Conservation (phyloP, 1,140 invertebrate species). For the Musca domestica region DNA sequence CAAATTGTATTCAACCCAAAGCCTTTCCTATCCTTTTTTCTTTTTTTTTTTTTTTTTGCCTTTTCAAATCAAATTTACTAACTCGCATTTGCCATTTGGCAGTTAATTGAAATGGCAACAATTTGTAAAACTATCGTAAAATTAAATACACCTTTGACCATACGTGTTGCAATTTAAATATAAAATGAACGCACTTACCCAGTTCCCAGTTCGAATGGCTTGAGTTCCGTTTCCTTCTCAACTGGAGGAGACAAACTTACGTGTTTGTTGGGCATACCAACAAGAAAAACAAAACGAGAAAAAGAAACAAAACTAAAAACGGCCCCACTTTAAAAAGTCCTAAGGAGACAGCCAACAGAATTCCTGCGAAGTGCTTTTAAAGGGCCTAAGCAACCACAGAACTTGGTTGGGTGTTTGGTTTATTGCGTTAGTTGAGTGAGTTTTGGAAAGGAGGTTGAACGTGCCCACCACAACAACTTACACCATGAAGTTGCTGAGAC, state of each 20-base stretch:
- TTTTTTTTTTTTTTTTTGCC: not conserved
- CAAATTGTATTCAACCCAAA: too few species aligned
- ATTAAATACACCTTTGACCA: slow-evolving; percentile 10
- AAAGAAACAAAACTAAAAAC: not conserved
- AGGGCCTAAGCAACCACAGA: slow-evolving; percentile 3
- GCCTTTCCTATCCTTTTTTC: not conserved
- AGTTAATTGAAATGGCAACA: slow-evolving; percentile 12
- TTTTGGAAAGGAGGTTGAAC: too few species aligned
- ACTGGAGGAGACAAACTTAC: too few species aligned
- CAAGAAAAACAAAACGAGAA: not conserved
- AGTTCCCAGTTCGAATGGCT: not conserved
- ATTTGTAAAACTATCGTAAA: slow-evolving; percentile 13
- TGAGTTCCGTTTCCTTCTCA: too few species aligned
- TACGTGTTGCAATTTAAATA: slow-evolving; percentile 8
- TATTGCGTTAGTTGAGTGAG: too few species aligned
- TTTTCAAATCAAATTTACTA: not conserved
- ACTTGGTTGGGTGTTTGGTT: not conserved
- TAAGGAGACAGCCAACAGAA: not conserved
- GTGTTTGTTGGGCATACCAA: not conserved
- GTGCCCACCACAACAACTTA: too few species aligned
- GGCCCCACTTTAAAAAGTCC: not conserved
- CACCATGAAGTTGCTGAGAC: too few species aligned
- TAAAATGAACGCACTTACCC: slow-evolving; percentile 12
- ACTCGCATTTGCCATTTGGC: slow-evolving; percentile 2
- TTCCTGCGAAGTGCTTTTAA: too few species aligned